phyloP scores from a whole-genome alignment of 2,797 vertebrate genomes.

The Halcyon leucocephala region DNA sequence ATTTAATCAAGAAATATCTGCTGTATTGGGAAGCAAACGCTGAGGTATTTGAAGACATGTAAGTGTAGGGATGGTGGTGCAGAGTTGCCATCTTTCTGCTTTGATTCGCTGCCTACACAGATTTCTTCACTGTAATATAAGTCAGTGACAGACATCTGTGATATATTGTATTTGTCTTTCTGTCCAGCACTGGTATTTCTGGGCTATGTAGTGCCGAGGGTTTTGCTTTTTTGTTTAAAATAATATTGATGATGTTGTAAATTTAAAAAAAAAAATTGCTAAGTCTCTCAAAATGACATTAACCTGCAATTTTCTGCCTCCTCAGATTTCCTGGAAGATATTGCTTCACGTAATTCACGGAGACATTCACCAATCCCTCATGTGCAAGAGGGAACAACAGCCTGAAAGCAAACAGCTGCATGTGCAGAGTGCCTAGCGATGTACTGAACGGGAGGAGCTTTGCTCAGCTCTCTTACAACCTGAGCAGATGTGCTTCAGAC shows the following conservation, averaged over 20 bases:
- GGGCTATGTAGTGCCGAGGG: fast-evolving
- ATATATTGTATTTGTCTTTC: not conserved
- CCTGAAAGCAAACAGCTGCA: not conserved
- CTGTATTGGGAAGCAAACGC: not conserved
- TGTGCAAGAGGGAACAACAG: not conserved
- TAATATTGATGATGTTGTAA: not conserved
- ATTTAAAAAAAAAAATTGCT: not conserved
- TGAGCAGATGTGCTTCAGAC: not conserved
- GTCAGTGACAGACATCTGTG: not conserved
- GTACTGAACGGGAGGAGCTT: not conserved
- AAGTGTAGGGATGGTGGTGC: not conserved
- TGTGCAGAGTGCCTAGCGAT: not conserved
- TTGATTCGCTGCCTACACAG: not conserved
- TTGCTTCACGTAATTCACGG: fast-evolving
- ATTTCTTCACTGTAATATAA: not conserved
- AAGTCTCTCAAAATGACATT: not conserved
- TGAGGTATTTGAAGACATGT: not conserved
- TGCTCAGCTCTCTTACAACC: not conserved
- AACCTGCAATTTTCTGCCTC: not conserved
- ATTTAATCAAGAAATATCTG: not conserved
- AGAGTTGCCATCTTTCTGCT: not conserved
- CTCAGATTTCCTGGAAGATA: not conserved
- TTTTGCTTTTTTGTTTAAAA: not conserved
- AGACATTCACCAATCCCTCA: not conserved
- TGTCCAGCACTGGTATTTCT: not conserved